A percentile compares a stretch with the other conserved stretches of the same genome.
These are phyloP conservation scores for Nephrotoma guestfalica DNA, from an alignment of 2,888 invertebrate species.

Conservation along the genomic window DNA sequence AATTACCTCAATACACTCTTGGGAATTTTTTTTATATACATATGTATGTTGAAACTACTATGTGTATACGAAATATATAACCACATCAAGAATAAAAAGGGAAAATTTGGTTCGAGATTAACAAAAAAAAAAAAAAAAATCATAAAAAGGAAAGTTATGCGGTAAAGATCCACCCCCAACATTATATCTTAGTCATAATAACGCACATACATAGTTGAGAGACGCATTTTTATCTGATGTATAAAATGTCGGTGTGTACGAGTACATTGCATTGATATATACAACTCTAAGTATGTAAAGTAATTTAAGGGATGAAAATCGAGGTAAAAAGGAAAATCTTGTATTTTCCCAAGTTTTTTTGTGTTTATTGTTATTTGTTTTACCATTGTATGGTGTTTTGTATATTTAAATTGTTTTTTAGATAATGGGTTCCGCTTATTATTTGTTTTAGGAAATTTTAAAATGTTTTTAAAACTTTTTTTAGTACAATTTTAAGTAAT, in stretches of 20 bases:
- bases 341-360: not conserved
- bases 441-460: not conserved
- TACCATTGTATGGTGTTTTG: not conserved
- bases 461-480: not conserved
- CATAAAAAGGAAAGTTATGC: not conserved
- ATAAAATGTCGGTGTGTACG: not conserved
- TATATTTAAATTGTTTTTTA: not conserved
- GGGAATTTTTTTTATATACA: not conserved
- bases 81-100: not conserved
- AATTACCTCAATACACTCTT: not conserved
- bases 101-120: not conserved
- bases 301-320: not conserved
- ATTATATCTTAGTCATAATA: not conserved
- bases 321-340: not conserved
- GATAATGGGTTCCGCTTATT: not conserved
- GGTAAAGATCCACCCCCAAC: not conserved
- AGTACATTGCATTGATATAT: not conserved
- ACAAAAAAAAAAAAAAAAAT: not conserved
- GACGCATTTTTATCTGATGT: not conserved
- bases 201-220: not conserved
- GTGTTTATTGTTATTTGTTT: not conserved
- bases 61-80: not conserved
- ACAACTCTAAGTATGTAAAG: not conserved
- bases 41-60: not conserved
- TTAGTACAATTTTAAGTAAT: not conserved